Evolutionary conservation across 2,797 vertebrate genomes (phyloP).

Genomic region (Semaprochilodus insignis): DNA sequence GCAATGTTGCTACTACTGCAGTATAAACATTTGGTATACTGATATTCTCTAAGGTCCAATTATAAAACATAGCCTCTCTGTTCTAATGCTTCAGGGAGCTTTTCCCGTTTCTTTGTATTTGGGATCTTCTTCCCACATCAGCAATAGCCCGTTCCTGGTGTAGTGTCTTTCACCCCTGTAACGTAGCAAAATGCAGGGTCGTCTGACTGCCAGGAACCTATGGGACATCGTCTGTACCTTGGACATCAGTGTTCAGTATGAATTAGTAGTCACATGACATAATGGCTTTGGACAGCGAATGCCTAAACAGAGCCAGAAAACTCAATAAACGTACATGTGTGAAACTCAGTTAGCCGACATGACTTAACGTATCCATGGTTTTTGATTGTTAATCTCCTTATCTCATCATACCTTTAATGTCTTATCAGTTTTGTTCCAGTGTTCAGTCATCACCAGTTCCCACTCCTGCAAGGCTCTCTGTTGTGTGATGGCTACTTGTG

Average conservation of each 20-base stretch:
- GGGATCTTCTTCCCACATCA: neutral
- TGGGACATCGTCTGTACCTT: neutral
- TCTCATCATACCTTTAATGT: neutral
- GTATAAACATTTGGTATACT: slow-evolving; percentile 49
- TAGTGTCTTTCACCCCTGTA: neutral
- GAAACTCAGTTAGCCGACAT: neutral
- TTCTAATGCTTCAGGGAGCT: slow-evolving; percentile 20
- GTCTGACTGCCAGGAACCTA: neutral
- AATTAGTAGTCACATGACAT: neutral
- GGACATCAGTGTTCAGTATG: neutral
- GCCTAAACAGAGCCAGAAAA: neutral
- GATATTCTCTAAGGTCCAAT: slow-evolving; percentile 57
- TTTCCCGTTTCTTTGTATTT: slow-evolving; percentile 10
- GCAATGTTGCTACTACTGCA: slow-evolving; percentile 44
- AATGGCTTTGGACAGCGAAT: neutral
- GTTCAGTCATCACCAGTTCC: neutral
- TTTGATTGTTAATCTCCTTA: neutral
- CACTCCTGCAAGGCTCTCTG: neutral
- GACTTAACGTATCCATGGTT: no score
- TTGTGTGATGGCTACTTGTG: neutral
- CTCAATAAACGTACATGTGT: no score
- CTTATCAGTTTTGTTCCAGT: neutral
- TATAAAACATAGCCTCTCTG: neutral
- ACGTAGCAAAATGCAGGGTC: neutral
- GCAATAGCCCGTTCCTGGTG: neutral